Evolutionary conservation across 2,113 vertebrate genomes (phyloP).

Genomic region (Parotia lawesii): DNA sequence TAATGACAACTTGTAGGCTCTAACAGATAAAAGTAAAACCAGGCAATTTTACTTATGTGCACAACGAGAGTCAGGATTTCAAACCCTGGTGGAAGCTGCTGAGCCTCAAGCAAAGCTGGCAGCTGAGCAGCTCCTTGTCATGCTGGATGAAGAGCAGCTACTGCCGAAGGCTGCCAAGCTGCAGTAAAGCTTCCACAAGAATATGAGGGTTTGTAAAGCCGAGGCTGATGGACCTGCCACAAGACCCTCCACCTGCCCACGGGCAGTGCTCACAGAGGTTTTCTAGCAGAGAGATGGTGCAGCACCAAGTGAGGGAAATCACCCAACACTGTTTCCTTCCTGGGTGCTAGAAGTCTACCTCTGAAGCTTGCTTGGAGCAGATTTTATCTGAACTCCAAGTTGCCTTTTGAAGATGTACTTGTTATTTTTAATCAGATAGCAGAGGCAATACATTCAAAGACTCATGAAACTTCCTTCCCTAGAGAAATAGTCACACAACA

Average conservation of each 20-base stretch:
- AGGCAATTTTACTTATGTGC: rapidly evolving
- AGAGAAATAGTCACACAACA: not conserved
- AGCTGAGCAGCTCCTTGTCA: not conserved
- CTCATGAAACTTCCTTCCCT: not conserved
- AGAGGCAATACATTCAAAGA: not conserved
- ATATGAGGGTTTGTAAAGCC: not conserved
- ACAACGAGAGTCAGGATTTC: not conserved
- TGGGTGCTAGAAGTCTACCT: not conserved
- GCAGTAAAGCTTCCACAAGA: not conserved
- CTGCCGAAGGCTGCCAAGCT: not conserved
- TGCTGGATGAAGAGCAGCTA: rapidly evolving
- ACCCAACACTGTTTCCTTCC: not conserved
- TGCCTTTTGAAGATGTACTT: not conserved
- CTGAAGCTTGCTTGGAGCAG: not conserved
- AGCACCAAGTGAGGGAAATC: not conserved
- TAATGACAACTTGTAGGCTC: not conserved
- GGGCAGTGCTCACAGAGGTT: rapidly evolving
- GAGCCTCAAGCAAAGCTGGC: not conserved
- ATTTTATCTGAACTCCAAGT: not conserved
- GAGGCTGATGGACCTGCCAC: not conserved
- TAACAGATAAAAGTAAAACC: not conserved
- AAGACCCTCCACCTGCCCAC: not conserved
- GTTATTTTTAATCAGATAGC: not conserved
- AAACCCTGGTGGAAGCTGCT: not conserved
- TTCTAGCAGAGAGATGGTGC: not conserved